phyloP scores from a whole-genome alignment of 1,140 invertebrate species.

The Camponotus pennsylvanicus region DNA sequence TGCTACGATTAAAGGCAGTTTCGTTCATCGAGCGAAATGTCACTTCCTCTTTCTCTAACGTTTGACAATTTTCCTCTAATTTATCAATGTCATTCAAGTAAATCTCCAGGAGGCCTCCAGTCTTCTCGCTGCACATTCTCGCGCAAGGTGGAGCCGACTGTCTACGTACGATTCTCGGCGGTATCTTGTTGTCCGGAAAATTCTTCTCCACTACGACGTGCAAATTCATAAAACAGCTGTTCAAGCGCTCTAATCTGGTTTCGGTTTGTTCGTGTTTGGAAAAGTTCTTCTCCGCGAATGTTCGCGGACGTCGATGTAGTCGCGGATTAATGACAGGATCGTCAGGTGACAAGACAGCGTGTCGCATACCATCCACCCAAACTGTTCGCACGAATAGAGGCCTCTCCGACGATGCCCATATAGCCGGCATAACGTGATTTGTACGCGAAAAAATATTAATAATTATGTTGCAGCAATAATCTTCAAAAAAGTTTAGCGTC shows the following conservation, averaged over 20 bases:
- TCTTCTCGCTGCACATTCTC: conserved; percentile 25
- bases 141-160: conserved; percentile 76
- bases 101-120: conserved; percentile 44
- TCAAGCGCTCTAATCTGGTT: conserved; percentile 73
- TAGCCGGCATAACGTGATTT: conserved; percentile 82
- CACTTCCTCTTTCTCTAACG: neutral
- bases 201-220: conserved; percentile 77
- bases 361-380: conserved; percentile 90
- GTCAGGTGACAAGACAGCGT: conserved; percentile 89
- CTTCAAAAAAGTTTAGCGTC: neutral
- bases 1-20: neutral
- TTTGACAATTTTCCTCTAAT: conserved; percentile 24
- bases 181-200: conserved; percentile 47
- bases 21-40: neutral
- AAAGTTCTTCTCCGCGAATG: conserved; percentile 48
- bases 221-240: conserved; percentile 80
- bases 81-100: conserved; percentile 61
- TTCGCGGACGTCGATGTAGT: conserved; percentile 42
- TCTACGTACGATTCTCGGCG: conserved; percentile 67
- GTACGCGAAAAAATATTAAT: neutral
- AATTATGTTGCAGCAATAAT: neutral
- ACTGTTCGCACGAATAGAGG: conserved; percentile 90
- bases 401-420: conserved; percentile 90
- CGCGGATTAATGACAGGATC: conserved; percentile 85
- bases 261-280: conserved; percentile 66